Percentiles rank a stretch among this genome's conserved stretches.
Conservation (phyloP, 2,888 invertebrate species). For the Mesorhabditis spiculigera region DNA sequence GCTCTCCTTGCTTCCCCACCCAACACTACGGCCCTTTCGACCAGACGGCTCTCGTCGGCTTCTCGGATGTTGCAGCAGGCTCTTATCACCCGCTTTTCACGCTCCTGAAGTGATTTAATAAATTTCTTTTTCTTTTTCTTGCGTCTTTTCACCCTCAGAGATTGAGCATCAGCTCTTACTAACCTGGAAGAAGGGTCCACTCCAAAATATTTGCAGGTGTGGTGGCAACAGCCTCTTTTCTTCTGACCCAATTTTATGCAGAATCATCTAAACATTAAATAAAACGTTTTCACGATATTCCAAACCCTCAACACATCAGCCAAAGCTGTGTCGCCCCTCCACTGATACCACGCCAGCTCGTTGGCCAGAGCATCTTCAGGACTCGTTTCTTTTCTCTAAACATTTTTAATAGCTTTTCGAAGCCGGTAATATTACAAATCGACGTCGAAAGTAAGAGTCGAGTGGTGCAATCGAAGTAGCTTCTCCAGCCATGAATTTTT, state of each 20-base stretch:
- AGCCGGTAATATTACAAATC: too few species aligned
- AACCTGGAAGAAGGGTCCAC: conserved; percentile 35
- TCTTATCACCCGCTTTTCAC: conserved; percentile 31
- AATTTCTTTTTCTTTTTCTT: not conserved
- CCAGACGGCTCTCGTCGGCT: conserved; percentile 28
- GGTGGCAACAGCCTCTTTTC: conserved; percentile 26
- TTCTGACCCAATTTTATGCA: not conserved
- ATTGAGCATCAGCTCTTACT: not conserved
- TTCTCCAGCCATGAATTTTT: too few species aligned
- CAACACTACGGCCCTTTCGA: conserved; percentile 38
- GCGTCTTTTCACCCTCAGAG: not conserved
- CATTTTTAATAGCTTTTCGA: not conserved
- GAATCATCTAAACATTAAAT: not conserved
- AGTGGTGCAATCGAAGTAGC: too few species aligned
- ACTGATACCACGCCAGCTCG: not conserved
- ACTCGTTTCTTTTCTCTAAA: conserved; percentile 1
- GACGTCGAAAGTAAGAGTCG: too few species aligned
- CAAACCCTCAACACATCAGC: not conserved
- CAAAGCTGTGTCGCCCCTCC: not conserved
- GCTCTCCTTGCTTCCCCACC: conserved; percentile 29
- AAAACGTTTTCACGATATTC: not conserved
- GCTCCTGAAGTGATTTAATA: conserved; percentile 14
- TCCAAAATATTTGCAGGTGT: conserved; percentile 49
- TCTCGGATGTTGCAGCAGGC: conserved; percentile 23
- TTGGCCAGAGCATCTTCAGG: not conserved